Conservation (phyloP, 2,888 invertebrate species). For the Brachynemurus nebulosus region DNA sequence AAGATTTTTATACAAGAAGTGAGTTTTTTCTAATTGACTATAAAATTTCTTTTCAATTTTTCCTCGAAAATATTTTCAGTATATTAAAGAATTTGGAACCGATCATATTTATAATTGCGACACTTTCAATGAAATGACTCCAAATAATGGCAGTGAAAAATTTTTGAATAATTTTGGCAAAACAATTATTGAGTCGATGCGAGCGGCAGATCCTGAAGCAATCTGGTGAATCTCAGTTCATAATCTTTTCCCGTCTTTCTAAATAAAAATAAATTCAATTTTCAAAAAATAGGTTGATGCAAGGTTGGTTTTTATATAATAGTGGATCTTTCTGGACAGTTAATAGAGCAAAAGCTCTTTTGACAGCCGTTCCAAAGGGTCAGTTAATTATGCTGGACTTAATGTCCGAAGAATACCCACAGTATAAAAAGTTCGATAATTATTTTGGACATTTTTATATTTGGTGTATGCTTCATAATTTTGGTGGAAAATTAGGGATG, state of each 20-base stretch:
- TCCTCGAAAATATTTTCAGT: too few species aligned
- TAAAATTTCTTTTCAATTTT: too few species aligned
- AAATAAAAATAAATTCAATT: too few species aligned
- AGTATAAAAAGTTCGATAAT: constrained; percentile 57
- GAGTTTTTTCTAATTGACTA: too few species aligned
- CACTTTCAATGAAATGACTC: constrained; percentile 83
- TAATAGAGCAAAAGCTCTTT: constrained; percentile 41
- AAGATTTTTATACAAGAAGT: constrained; percentile 55
- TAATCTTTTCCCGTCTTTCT: too few species aligned
- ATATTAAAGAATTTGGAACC: constrained; percentile 53
- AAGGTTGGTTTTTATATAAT: constrained; percentile 51
- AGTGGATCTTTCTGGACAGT: constrained; percentile 45
- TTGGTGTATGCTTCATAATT: constrained; percentile 95
- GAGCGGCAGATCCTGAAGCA: constrained; percentile 53
- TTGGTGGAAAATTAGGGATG: constrained; percentile 88
- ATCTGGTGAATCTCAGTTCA: constrained; percentile 81
- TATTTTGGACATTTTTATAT: constrained; percentile 92
- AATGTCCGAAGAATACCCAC: constrained; percentile 74
- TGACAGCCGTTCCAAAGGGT: constrained; percentile 55
- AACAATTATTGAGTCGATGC: constrained; percentile 57
- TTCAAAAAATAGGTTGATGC: too few species aligned
- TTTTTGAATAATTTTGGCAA: constrained; percentile 52
- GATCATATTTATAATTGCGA: constrained; percentile 82
- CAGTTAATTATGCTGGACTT: constrained; percentile 78
- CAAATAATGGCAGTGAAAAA: constrained; percentile 42